These are phyloP conservation scores for Choloepus hoffmanni DNA, from an alignment of 2,113 vertebrate species.

Conservation along the genomic window DNA sequence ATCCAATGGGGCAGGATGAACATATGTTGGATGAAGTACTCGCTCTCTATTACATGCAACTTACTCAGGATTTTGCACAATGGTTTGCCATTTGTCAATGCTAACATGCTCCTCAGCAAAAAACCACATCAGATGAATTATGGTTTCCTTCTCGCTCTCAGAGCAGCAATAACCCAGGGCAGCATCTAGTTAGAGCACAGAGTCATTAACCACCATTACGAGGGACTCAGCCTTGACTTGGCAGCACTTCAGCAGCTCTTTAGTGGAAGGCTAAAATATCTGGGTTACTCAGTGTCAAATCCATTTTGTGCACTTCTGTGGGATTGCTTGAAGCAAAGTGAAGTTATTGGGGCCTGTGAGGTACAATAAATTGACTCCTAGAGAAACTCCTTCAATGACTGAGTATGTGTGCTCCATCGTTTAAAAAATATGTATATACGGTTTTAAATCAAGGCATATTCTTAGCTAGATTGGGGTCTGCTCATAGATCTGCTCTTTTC, in stretches of 20 bases:
- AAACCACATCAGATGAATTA: conserved; percentile 81
- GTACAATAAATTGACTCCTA: conserved; percentile 66
- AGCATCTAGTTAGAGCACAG: conserved; percentile 54
- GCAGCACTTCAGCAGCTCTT: conserved; percentile 68
- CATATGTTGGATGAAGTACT: not conserved
- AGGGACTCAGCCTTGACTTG: conserved; percentile 59
- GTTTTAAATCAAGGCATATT: conserved; percentile 78
- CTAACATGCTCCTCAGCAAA: conserved; percentile 76
- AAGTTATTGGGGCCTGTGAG: conserved; percentile 60
- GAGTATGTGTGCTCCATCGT: conserved; percentile 62
- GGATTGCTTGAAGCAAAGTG: conserved; percentile 36
- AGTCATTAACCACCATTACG: conserved; percentile 68
- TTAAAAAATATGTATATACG: conserved; percentile 55
- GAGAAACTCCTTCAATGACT: conserved; percentile 51
- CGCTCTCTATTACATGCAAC: conserved; percentile 53
- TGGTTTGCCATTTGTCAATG: conserved; percentile 61
- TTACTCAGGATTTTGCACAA: conserved; percentile 64
- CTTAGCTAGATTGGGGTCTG: conserved; percentile 55
- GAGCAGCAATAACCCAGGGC: conserved; percentile 68
- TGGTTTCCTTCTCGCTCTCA: conserved; percentile 81
- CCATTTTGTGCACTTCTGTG: conserved; percentile 65
- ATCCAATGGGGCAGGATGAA: not conserved
- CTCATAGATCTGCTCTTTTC: not conserved
- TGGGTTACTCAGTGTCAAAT: conserved; percentile 62
- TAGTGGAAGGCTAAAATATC: conserved; percentile 54